Base-by-base conservation (phyloP, 2,888 invertebrate genomes). In the Phaedon cochleariae region DNA sequence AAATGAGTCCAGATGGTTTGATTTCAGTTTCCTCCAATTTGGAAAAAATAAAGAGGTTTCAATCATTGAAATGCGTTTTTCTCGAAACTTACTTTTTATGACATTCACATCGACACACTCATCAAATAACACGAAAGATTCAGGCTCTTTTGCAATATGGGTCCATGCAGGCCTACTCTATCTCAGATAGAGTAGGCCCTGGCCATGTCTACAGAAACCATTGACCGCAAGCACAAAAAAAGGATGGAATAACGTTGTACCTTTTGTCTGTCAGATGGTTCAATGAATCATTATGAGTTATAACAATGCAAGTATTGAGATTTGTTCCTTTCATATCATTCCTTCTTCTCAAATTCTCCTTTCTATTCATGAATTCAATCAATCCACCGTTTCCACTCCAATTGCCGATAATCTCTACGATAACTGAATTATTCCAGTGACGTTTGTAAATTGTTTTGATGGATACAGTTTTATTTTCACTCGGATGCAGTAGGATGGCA, bases 231-330 rank as follows among this genome's bases (percentile, higher is more conserved):
- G 15, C 18, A 31, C 17, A n/a, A 17, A 34, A 31, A n/a, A n/a
- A n/a, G n/a, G n/a, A n/a, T n/a, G n/a, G n/a, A 12, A 6, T 22
- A 29, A 12, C 17, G 10, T 83, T 82, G n/a, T n/a, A 88, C 89
- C 85, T 82, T 81, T 86, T 87, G 80, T 90, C 90, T 6, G 83
- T 82, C 62, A 90, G 82, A 80, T 90, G 90, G 68, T 87, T 84
- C 15, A 87, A 81, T 55, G 87, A 87, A 70, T 88, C 86, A 68
- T 86, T 86, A 72, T 89, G 85, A 2, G 89, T 89, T 0, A 90
- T 79, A 6, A 90, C 90, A 64, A 88, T 85, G 67, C 87, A 86
- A 26, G 87, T 85, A 49, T 84, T 85, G 20, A 90, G 82, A 72
- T 81, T 80, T 37, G 80, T 82, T 49, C 84, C 81, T 31, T 82